Conservation (phyloP, 2,888 invertebrate species). For the Onchidella celtica region DNA sequence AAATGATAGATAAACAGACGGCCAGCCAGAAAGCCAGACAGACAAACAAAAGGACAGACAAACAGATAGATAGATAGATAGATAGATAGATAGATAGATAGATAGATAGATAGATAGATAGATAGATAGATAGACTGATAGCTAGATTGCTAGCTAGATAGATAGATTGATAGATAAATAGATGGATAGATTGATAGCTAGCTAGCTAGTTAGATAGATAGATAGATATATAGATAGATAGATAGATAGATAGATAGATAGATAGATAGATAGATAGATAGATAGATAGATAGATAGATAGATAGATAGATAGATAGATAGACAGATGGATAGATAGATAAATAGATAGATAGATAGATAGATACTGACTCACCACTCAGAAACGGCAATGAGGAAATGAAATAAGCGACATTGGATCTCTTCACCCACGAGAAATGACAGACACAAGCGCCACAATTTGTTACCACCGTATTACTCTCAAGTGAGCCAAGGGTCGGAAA, state of each 20-base stretch:
- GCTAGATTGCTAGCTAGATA: too few species aligned
- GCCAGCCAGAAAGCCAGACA: neutral
- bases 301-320: neutral
- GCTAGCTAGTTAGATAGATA: neutral
- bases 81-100: slow-evolving; percentile 18
- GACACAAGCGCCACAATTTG: too few species aligned
- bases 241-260: slow-evolving; percentile 35
- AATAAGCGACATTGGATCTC: neutral
- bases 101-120: slow-evolving; percentile 26
- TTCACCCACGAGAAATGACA: too few species aligned
- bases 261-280: slow-evolving; percentile 35
- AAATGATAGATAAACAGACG: neutral
- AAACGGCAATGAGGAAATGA: neutral
- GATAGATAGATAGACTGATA: too few species aligned
- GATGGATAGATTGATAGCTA: slow-evolving; percentile 29
- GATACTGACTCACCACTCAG: neutral
- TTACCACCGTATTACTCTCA: too few species aligned
- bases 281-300: slow-evolving; percentile 11
- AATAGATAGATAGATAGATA: slow-evolving; percentile 14
- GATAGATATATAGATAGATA: slow-evolving; percentile 1
- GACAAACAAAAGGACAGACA: neutral
- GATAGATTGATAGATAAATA: slow-evolving; percentile 33
- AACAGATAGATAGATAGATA: slow-evolving; percentile 44
- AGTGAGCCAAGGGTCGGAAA: too few species aligned
- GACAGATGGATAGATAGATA: slow-evolving; percentile 6